phyloP scores from a whole-genome alignment of 2,797 vertebrate genomes.

The Enteromius trimaculatus region DNA sequence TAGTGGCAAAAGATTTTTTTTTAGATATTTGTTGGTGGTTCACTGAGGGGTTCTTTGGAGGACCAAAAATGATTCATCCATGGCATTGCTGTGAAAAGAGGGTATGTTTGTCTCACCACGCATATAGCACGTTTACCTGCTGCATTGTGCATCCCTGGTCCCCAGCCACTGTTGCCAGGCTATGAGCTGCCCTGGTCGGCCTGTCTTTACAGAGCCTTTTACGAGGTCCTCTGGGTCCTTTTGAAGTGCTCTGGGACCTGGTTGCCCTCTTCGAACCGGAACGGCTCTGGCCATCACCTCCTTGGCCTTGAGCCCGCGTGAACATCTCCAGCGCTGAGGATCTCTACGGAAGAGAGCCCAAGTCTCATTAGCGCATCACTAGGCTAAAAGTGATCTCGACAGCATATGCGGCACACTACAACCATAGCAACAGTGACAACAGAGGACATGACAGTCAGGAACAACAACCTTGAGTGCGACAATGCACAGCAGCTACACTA shows the following conservation, averaged over 20 bases:
- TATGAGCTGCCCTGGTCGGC: conserved; percentile 65
- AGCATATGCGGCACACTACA: conserved; percentile 29
- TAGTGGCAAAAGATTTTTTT: background rate
- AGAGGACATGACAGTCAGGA: conserved; percentile 54
- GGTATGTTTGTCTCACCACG: background rate
- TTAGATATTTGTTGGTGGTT: background rate
- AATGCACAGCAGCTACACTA: conserved; percentile 34
- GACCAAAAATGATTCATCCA: background rate
- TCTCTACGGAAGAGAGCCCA: conserved; percentile 74
- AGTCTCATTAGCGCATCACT: conserved; percentile 50
- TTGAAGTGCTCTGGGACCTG: conserved; percentile 73
- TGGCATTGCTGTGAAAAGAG: background rate
- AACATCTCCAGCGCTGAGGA: conserved; percentile 76
- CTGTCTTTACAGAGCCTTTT: conserved; percentile 67
- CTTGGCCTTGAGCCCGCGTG: conserved; percentile 58
- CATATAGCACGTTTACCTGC: conserved; percentile 45
- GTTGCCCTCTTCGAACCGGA: conserved; percentile 55
- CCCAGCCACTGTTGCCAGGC: conserved; percentile 67
- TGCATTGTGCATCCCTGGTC: conserved; percentile 75
- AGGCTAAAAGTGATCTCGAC: conserved; percentile 48
- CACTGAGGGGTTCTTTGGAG: background rate
- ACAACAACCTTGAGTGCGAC: conserved; percentile 47
- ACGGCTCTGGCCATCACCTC: conserved; percentile 64
- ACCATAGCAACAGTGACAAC: conserved; percentile 66
- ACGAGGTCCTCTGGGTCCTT: conserved; percentile 71